Conservation (phyloP, 2,113 vertebrate genomes). For the Origma solitaria region DNA sequence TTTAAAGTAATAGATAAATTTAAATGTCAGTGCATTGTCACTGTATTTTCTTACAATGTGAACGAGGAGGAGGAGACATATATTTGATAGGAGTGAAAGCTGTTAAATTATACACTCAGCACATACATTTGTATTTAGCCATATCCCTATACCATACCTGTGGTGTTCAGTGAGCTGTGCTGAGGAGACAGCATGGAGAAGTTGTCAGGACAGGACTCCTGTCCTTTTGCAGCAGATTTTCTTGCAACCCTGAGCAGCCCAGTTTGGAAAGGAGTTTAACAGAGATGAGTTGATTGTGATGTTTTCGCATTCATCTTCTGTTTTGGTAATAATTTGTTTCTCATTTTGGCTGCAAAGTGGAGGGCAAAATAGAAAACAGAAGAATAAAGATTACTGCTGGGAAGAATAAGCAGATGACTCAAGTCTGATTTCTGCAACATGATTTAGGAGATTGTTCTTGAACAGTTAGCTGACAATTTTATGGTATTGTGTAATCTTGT, state of each 20-base stretch:
- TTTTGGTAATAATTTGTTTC: background rate
- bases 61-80: background rate
- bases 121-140: background rate
- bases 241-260: background rate
- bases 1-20: background rate
- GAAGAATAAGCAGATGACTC: background rate
- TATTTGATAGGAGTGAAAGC: background rate
- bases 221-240: background rate
- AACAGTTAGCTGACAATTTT: conserved; percentile 2
- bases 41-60: background rate
- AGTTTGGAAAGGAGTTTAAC: background rate
- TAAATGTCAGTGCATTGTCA: background rate
- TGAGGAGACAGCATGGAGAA: background rate
- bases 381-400: background rate
- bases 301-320: background rate
- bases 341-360: background rate
- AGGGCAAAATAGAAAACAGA: background rate
- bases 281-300: background rate
- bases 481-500: background rate
- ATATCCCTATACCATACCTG: background rate
- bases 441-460: background rate
- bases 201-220: background rate
- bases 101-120: background rate
- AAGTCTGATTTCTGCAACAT: background rate
- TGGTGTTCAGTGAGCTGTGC: background rate